These are phyloP conservation scores for Escarpia spicata DNA, from an alignment of 2,888 invertebrate species.

Conservation along the genomic window DNA sequence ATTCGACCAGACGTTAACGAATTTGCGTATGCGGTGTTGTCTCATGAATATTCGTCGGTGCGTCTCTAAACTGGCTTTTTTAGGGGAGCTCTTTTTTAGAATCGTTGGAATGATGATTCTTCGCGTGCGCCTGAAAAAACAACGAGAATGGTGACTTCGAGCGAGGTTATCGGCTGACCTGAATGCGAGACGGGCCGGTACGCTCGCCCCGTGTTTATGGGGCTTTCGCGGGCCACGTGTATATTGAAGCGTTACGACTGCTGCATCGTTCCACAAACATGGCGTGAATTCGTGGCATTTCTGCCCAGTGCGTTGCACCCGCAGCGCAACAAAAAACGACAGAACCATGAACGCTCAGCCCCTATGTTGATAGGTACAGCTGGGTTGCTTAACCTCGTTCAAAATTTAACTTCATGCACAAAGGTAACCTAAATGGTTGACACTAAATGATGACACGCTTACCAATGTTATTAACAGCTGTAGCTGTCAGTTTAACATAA, in stretches of 20 bases:
- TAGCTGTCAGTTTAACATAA: no score
- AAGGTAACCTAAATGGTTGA: no score
- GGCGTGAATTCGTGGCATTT: neutral
- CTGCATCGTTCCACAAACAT: neutral
- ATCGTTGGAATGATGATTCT: neutral
- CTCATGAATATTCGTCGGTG: neutral
- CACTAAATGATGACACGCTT: no score
- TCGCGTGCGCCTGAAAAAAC: neutral
- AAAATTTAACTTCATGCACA: no score
- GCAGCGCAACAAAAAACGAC: neutral
- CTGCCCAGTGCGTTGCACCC: neutral
- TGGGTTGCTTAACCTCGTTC: neutral
- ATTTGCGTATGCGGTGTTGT: neutral
- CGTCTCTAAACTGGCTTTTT: neutral
- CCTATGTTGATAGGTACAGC: neutral
- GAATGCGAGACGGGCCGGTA: neutral
- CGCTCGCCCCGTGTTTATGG: neutral
- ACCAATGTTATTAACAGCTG: no score
- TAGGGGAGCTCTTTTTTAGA: neutral
- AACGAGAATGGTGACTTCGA: neutral
- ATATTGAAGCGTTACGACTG: neutral
- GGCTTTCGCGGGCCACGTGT: neutral
- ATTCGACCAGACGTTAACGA: neutral
- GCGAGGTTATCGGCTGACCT: neutral
- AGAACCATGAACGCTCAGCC: neutral